Evolutionary conservation across 2,113 vertebrate genomes (phyloP).

Genomic region (Carollia perspicillata): DNA sequence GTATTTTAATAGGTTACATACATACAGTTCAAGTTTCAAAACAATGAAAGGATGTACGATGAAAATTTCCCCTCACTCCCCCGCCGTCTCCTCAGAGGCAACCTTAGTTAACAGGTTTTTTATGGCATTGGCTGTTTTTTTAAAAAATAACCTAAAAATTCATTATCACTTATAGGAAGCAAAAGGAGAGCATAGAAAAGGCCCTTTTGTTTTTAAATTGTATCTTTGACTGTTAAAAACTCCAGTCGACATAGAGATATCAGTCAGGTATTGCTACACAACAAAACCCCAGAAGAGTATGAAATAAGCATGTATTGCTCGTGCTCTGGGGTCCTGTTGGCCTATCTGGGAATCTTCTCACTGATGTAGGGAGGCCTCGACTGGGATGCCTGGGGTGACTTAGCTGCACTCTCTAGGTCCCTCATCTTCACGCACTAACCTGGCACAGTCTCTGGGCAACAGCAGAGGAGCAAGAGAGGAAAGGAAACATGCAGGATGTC

Average conservation of each 20-base stretch:
- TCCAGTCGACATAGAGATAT: neutral
- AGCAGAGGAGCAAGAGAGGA: neutral
- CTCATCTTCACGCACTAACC: neutral
- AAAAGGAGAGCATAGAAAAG: neutral
- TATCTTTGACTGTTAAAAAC: neutral
- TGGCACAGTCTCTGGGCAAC: fast-evolving
- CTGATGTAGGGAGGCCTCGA: neutral
- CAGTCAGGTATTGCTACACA: neutral
- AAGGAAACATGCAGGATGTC: neutral
- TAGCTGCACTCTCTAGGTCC: fast-evolving
- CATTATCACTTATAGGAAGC: neutral
- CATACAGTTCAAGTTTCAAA: neutral
- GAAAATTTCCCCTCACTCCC: neutral
- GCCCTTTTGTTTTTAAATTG: neutral
- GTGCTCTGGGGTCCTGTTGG: neutral
- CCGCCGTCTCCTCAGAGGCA: neutral
- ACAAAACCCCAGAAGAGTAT: neutral
- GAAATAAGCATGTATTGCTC: neutral
- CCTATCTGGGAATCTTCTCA: neutral
- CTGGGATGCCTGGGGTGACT: neutral
- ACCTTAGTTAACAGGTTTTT: neutral
- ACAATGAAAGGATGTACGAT: neutral
- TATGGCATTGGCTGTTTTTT: neutral
- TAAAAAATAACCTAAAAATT: neutral
- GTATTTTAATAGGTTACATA: neutral